phyloP scores from a whole-genome alignment of 2,797 vertebrate species.

The Psittacula echo region DNA sequence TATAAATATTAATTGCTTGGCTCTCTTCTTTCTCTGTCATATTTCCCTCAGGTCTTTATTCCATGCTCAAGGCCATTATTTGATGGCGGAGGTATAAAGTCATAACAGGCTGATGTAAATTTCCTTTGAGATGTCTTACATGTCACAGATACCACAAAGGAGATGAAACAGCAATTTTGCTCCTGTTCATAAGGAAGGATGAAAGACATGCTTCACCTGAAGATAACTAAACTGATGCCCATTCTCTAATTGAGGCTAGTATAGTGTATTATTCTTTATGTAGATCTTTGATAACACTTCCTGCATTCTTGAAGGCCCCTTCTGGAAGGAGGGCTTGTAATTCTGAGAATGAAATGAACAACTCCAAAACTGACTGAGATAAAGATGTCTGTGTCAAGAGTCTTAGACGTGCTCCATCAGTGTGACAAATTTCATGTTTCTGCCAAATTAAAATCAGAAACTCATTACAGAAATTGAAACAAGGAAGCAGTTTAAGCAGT shows the following conservation, averaged over 20 bases:
- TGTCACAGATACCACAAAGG: slow-evolving; percentile 43
- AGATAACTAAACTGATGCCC: not conserved
- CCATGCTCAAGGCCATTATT: slow-evolving; percentile 64
- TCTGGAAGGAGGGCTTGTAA: slow-evolving; percentile 2
- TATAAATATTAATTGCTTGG: slow-evolving; percentile 71
- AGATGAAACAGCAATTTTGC: slow-evolving; percentile 62
- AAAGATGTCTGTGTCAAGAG: slow-evolving; percentile 24
- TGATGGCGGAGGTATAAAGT: slow-evolving; percentile 66
- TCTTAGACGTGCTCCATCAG: not conserved
- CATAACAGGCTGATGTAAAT: slow-evolving; percentile 69
- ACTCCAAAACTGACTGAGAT: not conserved
- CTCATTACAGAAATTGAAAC: slow-evolving; percentile 16
- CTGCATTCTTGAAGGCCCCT: slow-evolving; percentile 14
- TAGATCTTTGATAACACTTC: slow-evolving; percentile 20
- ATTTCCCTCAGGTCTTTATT: slow-evolving; percentile 68
- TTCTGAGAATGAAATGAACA: slow-evolving; percentile 45
- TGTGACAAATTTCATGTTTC: not conserved
- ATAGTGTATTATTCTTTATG: slow-evolving; percentile 18
- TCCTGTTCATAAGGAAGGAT: slow-evolving; percentile 30
- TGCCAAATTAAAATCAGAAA: slow-evolving; percentile 47
- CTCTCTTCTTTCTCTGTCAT: slow-evolving; percentile 61
- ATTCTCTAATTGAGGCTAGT: slow-evolving; percentile 8
- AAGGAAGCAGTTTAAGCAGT: not conserved
- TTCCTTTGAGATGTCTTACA: slow-evolving; percentile 66
- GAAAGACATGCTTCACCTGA: slow-evolving; percentile 31